These are phyloP conservation scores for Drosophila arawakana DNA, from an alignment of 1,140 invertebrate species.

Conservation along the genomic window DNA sequence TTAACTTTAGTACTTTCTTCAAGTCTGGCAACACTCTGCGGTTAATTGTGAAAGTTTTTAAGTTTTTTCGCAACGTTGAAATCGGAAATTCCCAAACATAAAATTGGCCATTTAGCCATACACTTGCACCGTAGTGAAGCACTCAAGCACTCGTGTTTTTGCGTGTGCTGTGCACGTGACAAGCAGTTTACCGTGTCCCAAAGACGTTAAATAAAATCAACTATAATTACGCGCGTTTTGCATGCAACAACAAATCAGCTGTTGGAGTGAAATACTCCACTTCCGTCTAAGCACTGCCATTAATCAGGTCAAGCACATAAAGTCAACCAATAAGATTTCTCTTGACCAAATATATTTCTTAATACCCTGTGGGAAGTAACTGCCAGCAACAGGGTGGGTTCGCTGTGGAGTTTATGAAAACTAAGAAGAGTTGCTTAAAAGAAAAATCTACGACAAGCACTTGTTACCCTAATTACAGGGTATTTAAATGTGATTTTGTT, in stretches of 20 bases:
- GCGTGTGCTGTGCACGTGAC: constrained; percentile 63
- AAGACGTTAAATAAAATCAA: constrained; percentile 49
- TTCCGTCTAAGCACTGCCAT: constrained; percentile 5
- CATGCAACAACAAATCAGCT: constrained; percentile 67
- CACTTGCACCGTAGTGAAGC: neutral
- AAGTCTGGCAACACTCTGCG: neutral
- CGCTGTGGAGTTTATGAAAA: no score
- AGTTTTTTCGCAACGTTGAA: neutral
- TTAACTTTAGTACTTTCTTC: neutral
- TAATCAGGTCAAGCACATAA: constrained; percentile 41
- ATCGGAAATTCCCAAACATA: neutral
- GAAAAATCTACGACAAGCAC: no score
- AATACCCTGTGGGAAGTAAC: neutral
- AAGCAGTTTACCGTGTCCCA: constrained; percentile 41
- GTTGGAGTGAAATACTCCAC: constrained; percentile 40
- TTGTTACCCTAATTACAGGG: no score
- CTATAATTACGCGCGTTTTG: constrained; percentile 54
- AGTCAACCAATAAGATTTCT: constrained; percentile 18
- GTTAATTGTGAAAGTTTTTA: neutral
- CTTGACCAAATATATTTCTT: neutral
- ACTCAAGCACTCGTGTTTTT: constrained; percentile 1
- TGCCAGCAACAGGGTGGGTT: neutral
- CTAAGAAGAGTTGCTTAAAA: no score
- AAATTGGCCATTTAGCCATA: neutral
- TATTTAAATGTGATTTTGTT: neutral